Conservation (phyloP, 2,113 vertebrate species). For the Beaufortia kweichowensis region DNA sequence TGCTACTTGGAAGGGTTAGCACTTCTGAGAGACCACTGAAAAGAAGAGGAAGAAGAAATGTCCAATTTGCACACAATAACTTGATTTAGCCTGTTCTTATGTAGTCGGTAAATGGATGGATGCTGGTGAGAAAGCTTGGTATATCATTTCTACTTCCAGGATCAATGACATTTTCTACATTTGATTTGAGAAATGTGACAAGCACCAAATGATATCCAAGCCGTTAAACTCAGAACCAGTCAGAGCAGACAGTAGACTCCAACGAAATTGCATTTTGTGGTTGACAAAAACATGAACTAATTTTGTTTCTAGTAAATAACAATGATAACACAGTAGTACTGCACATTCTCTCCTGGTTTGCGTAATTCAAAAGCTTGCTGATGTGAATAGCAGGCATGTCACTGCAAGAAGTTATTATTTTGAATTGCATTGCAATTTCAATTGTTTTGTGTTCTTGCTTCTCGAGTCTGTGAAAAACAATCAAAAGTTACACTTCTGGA, state of each 20-base stretch:
- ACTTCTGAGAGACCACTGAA: not conserved
- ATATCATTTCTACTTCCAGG: not conserved
- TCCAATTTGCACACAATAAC: not conserved
- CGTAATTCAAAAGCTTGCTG: conserved; percentile 19
- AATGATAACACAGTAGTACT: conserved; percentile 18
- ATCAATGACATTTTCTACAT: conserved; percentile 12
- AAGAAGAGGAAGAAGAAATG: not conserved
- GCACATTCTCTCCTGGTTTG: not conserved
- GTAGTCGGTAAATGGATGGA: not conserved
- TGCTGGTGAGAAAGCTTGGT: conserved; percentile 22
- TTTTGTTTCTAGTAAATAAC: conserved; percentile 30
- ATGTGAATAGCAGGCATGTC: conserved; percentile 35
- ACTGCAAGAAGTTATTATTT: conserved; percentile 32
- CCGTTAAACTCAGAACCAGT: conserved; percentile 18
- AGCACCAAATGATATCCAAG: conserved; percentile 16
- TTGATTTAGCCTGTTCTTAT: conserved; percentile 17
- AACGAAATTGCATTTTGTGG: conserved; percentile 1
- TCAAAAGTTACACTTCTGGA: not conserved
- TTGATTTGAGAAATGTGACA: conserved; percentile 5
- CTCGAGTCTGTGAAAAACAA: not conserved
- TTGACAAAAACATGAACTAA: conserved; percentile 5
- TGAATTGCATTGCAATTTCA: not conserved
- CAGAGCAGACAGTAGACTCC: not conserved
- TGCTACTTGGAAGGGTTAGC: not conserved
- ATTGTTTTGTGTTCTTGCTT: not conserved